A percentile compares a stretch with the other conserved stretches of the same genome.
phyloP scores from a whole-genome alignment of 2,888 invertebrate species.

The Leucoptera coffeella region DNA sequence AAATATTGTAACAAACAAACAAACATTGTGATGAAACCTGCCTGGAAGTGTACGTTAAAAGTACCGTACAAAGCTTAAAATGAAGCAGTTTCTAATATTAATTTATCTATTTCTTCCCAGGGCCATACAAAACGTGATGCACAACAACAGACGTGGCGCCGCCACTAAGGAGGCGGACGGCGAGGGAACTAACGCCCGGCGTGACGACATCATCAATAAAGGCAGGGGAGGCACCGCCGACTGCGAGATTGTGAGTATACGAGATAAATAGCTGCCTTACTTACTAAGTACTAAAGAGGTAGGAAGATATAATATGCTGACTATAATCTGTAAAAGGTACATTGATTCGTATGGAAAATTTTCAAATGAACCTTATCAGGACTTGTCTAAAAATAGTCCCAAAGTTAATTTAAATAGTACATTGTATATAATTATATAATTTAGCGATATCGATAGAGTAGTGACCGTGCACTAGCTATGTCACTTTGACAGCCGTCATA shows the following conservation, averaged over 20 bases:
- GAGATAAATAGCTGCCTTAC: not conserved
- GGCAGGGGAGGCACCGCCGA: constrained; percentile 23
- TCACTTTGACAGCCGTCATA: too few relatives aligned
- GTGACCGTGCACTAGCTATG: too few relatives aligned
- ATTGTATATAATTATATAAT: too few relatives aligned
- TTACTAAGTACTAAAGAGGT: too few relatives aligned
- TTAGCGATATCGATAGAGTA: too few relatives aligned
- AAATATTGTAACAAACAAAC: too few relatives aligned
- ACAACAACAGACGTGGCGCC: not conserved
- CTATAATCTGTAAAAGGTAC: not conserved
- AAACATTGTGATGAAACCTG: not conserved
- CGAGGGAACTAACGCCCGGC: constrained; percentile 2
- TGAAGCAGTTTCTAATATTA: not conserved
- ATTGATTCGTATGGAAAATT: too few relatives aligned
- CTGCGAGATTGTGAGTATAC: constrained; percentile 27
- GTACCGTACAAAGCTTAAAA: not conserved
- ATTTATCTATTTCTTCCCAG: not conserved
- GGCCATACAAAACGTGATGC: not conserved
- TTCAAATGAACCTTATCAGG: too few relatives aligned
- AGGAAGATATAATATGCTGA: not conserved
- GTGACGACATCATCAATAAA: constrained; percentile 21
- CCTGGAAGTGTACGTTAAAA: not conserved
- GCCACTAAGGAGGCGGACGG: not conserved
- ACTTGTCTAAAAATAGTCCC: too few relatives aligned
- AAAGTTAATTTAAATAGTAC: too few relatives aligned